Percentiles rank a stretch among this genome's conserved stretches.
Evolutionary conservation across 2,797 vertebrate species (phyloP).

Genomic region (Vireo griseus): DNA sequence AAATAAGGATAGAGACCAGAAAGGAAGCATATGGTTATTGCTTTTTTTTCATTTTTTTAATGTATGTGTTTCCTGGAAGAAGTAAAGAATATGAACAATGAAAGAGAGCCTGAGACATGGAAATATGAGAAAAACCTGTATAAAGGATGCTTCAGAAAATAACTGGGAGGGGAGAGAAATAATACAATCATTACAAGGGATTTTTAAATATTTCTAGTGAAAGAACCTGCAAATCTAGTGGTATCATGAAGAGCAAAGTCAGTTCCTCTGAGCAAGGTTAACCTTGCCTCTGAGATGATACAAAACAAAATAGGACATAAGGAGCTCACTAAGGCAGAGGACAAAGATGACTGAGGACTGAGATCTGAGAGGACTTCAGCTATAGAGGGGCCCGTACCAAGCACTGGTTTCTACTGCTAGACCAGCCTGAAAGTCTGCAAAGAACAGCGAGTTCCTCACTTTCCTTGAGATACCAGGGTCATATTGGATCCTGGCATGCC

Average conservation of each 20-base stretch:
- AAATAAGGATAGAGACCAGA: background rate
- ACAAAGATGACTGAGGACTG: background rate
- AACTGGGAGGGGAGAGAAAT: background rate
- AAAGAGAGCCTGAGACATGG: background rate
- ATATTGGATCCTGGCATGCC: fast-evolving
- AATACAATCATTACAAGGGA: background rate
- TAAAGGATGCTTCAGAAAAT: background rate
- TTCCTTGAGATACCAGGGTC: background rate
- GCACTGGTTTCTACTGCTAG: background rate
- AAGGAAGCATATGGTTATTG: background rate
- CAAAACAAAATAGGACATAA: background rate
- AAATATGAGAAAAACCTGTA: background rate
- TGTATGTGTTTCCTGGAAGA: background rate
- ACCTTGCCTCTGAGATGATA: background rate
- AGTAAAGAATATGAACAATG: background rate
- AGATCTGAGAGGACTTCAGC: background rate
- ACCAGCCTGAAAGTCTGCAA: background rate
- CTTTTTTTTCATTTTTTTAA: background rate
- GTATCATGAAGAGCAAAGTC: background rate
- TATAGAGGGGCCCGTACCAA: background rate
- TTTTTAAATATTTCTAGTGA: background rate
- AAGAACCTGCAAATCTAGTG: background rate
- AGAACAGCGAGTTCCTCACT: background rate
- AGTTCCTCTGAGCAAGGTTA: background rate
- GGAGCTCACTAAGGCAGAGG: background rate